Evolutionary conservation across 1,140 invertebrate species (phyloP), one percentile per base, ranked within the genome.

Genomic region (Anastrepha ludens): DNA sequence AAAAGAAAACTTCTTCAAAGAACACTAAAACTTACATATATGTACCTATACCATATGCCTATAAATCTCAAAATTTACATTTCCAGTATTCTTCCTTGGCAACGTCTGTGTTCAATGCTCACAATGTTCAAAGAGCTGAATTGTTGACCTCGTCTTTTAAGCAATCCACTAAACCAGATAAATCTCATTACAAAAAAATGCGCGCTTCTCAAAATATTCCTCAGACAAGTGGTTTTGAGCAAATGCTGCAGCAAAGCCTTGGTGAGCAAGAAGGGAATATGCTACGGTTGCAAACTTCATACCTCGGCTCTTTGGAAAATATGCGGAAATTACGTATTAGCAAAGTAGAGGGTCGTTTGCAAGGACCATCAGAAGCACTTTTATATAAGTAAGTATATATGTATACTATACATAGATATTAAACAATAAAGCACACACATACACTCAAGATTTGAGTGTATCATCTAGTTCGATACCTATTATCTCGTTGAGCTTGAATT

Each of bases 281-380:
- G 39, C 81, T 58, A 17, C 50, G 44, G 17, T 70, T 58, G n/a
- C 39, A 55, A 60, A 88, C 50, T 50, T 67, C 65, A 13, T 85
- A 11, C 29, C 20, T 9, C 8, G n/a, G 17, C 47, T 64, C 87
- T 0, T 58, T 39, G n/a, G 89, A 93, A 39, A 92, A 89, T 59
- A 93, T 92, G 90, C 90, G 90, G 1, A 90, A 90, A 87, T 93
- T 94, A 29, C 94, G 94, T 7, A 89, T 96, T 2, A 94, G 92
- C 86, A 94, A 93, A 39, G 92, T 94, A 7, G 96, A 96, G 91
- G 95, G 95, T 2, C 95, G 95, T 15, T 81, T 95, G 2, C 89
- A 94, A 55, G 94, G 93, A 60, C 91, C 93, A 91, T 94, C 67
- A 90, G 92, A 93, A 78, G 93, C 95, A 17, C 91, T 95, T 59